Base-by-base conservation (phyloP, 2,113 vertebrate genomes). In the Coturnix japonica region DNA sequence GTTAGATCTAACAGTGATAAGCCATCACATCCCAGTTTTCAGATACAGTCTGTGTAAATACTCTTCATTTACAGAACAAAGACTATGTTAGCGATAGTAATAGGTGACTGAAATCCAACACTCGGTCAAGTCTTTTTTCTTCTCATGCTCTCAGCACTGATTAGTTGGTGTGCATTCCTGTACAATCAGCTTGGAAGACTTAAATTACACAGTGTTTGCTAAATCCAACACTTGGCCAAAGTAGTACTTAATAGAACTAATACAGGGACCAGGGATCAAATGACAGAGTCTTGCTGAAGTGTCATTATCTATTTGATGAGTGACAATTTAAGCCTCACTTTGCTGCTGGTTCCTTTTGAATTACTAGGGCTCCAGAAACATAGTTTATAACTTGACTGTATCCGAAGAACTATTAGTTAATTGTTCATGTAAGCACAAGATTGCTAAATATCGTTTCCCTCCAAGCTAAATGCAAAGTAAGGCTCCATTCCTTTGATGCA, bases 131-230 rank as follows among this genome's bases (percentile, higher is more conserved):
- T 2, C 64, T 85, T 78, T 78, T 82, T 51, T 73, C 56, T 94
- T 79, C 54, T 77, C 65, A 46, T 85, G 90, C 53, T 46, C 70
- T 18, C 37, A 51, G 70, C 28, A 79, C 78, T 63, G 93, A 94
- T 97, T 86, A 96, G 82, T 59, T 54, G 57, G 72, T 51, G 63
- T 77, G 64, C 95, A 97, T 97, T 97, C 97, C 95, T 93, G 86
- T 70, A 71, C 91, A 96, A 81, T 95, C 94, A 95, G 56, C 20
- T 79, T 83, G 81, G 87, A 95, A 96, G 94, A 95, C 78, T 96
- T 95, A 94, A 97, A 96, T 97, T 96, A 92, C 96, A 90, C 66
- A 85, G 84, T 97, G 95, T 96, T 97, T 97, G 94, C 82, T 96
- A 85, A 97, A 87, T 57, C 93, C 94, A 94, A 96, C 46, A 60